Conservation (phyloP, 1,140 invertebrate genomes). For the Antheraea pernyi region DNA sequence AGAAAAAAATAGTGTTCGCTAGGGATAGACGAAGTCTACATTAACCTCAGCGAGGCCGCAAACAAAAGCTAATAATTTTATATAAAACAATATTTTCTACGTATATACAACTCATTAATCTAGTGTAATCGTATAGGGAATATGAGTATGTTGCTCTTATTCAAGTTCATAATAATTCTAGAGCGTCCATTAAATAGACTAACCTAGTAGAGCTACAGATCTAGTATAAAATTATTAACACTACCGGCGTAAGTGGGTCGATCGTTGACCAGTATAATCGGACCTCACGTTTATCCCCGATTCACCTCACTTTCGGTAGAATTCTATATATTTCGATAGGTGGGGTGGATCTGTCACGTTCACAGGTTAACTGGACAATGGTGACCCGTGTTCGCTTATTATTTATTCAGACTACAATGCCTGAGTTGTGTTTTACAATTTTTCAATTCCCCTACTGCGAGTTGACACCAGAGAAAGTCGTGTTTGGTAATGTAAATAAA, state of each 20-base stretch:
- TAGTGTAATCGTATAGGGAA: too few relatives aligned
- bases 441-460: slow-evolving; percentile 37
- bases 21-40: too few relatives aligned
- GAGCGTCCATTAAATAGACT: slow-evolving; percentile 32
- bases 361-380: slow-evolving; percentile 26
- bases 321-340: slow-evolving; percentile 20
- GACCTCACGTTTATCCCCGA: slow-evolving; percentile 42
- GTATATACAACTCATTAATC: too few relatives aligned
- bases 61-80: too few relatives aligned
- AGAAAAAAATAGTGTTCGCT: too few relatives aligned
- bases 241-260: slow-evolving; percentile 61
- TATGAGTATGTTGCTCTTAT: too few relatives aligned
- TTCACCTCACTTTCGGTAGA: slow-evolving; percentile 33
- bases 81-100: too few relatives aligned
- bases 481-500: slow-evolving; percentile 31
- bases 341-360: slow-evolving; percentile 30
- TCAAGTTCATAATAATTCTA: slow-evolving; percentile 49
- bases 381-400: slow-evolving; percentile 58
- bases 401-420: slow-evolving; percentile 68
- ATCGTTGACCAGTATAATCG: slow-evolving; percentile 37
- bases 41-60: too few relatives aligned
- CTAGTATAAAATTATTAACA: slow-evolving; percentile 61
- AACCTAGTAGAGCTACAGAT: slow-evolving; percentile 46
- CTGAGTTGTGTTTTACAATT: slow-evolving; percentile 49
- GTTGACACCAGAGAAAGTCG: slow-evolving; percentile 27